These are phyloP conservation scores for Frieseomelitta varia DNA, from an alignment of 1,140 invertebrate species.

Conservation along the genomic window DNA sequence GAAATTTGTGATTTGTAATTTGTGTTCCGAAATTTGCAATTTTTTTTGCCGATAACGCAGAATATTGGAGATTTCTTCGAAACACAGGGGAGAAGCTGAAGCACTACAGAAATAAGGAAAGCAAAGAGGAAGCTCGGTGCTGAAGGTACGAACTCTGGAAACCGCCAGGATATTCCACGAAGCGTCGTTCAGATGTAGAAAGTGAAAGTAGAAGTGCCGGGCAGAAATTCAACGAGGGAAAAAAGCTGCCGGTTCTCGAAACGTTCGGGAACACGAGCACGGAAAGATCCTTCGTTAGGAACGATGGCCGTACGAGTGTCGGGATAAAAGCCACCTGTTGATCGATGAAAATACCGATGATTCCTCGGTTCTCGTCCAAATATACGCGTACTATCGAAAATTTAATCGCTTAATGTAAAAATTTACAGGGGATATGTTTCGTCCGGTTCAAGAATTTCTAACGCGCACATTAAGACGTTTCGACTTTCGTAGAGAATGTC, in stretches of 20 bases:
- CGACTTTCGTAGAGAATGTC: no score
- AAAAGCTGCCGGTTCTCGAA: not conserved
- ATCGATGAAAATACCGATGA: constrained; percentile 59
- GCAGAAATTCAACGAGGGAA: not conserved
- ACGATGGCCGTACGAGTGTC: constrained; percentile 1
- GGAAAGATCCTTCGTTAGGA: constrained; percentile 37
- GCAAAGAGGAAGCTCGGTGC: not conserved
- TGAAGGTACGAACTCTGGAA: not conserved
- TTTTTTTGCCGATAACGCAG: no score
- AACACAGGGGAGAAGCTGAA: no score
- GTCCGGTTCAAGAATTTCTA: no score
- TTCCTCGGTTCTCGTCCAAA: not conserved
- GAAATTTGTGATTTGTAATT: no score
- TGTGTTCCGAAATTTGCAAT: no score
- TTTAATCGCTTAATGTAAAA: no score
- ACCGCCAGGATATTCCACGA: not conserved
- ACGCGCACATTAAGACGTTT: no score
- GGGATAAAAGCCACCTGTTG: constrained; percentile 62
- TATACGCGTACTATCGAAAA: no score
- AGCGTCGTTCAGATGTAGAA: no score
- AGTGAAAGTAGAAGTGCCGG: not conserved
- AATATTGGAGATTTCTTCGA: no score
- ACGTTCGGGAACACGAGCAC: constrained; percentile 9
- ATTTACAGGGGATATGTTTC: no score
- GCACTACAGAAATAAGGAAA: not conserved